phyloP scores from a whole-genome alignment of 1,140 invertebrate genomes.

The Ips typographus region DNA sequence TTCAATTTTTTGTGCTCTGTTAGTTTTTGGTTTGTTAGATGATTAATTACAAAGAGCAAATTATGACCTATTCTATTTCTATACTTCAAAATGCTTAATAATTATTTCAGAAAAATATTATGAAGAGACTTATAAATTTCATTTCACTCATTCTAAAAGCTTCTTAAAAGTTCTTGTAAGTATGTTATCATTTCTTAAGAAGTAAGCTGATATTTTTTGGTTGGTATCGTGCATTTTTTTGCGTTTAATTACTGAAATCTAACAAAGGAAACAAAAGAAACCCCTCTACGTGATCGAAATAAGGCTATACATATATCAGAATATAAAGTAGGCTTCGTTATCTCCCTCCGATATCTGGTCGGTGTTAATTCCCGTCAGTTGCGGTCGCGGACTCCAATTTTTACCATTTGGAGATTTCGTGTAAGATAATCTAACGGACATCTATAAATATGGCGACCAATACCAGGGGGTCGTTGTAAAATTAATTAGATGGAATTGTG shows the following conservation, averaged over 20 bases:
- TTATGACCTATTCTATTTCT: too few species aligned
- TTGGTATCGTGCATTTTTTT: too few species aligned
- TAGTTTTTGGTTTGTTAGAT: too few species aligned
- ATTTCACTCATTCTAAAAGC: too few species aligned
- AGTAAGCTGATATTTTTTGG: too few species aligned
- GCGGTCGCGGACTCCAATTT: slow-evolving; percentile 42
- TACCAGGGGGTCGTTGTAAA: slow-evolving; percentile 38
- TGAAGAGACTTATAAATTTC: too few species aligned
- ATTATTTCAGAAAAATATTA: too few species aligned
- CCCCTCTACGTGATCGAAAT: not conserved
- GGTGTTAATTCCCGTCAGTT: slow-evolving; percentile 45
- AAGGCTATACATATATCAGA: slow-evolving; percentile 26
- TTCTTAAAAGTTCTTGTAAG: too few species aligned
- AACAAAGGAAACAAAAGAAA: slow-evolving; percentile 9
- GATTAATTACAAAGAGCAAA: too few species aligned
- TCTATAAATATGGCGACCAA: slow-evolving; percentile 41
- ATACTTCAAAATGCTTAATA: too few species aligned
- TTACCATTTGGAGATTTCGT: slow-evolving; percentile 46
- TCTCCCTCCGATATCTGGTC: slow-evolving; percentile 40
- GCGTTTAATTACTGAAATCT: not conserved
- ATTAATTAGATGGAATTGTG: slow-evolving; percentile 38
- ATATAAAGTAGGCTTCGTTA: slow-evolving; percentile 42
- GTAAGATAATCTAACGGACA: slow-evolving; percentile 47
- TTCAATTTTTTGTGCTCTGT: too few species aligned
- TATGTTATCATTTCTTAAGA: too few species aligned